Evolutionary conservation across 2,888 invertebrate species (phyloP).

Genomic region (Cerceris rybyensis): DNA sequence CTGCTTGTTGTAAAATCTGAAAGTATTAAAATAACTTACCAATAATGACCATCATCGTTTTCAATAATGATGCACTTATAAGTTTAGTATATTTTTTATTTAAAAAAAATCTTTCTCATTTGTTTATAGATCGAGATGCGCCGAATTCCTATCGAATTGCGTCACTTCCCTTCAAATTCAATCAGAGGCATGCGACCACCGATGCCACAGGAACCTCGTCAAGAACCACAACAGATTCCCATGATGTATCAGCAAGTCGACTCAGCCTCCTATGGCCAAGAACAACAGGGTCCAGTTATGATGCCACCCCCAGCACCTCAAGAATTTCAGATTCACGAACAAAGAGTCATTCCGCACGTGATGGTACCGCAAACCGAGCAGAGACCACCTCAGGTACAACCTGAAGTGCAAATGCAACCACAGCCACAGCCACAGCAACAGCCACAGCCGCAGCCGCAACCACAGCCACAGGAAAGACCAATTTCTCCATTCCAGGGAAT

Average conservation of each 20-base stretch:
- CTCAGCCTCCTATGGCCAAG: slow-evolving; percentile 70
- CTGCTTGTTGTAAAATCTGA: no score
- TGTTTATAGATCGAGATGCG: slow-evolving; percentile 74
- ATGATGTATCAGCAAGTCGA: slow-evolving; percentile 78
- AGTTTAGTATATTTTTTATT: no score
- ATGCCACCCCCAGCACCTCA: slow-evolving; percentile 70
- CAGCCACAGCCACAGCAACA: slow-evolving; percentile 53
- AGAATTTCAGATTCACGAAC: slow-evolving; percentile 70
- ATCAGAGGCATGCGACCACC: slow-evolving; percentile 84
- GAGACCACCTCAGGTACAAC: slow-evolving; percentile 58
- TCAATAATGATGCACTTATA: no score
- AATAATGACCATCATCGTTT: no score
- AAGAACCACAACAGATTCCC: slow-evolving; percentile 71
- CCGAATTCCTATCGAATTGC: slow-evolving; percentile 82
- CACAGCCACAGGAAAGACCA: slow-evolving; percentile 71
- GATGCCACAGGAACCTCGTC: slow-evolving; percentile 78
- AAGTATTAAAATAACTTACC: no score
- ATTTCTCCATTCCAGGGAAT: slow-evolving; percentile 79
- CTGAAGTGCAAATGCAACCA: slow-evolving; percentile 37
- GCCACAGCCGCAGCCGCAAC: slow-evolving; percentile 60
- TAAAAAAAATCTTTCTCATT: background rate
- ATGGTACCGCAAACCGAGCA: slow-evolving; percentile 72
- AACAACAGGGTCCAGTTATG: slow-evolving; percentile 69
- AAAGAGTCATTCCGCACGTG: slow-evolving; percentile 69
- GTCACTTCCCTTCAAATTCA: slow-evolving; percentile 83